These are phyloP conservation scores for Eurytoma adleriae DNA, from an alignment of 2,888 invertebrate species.

Conservation along the genomic window DNA sequence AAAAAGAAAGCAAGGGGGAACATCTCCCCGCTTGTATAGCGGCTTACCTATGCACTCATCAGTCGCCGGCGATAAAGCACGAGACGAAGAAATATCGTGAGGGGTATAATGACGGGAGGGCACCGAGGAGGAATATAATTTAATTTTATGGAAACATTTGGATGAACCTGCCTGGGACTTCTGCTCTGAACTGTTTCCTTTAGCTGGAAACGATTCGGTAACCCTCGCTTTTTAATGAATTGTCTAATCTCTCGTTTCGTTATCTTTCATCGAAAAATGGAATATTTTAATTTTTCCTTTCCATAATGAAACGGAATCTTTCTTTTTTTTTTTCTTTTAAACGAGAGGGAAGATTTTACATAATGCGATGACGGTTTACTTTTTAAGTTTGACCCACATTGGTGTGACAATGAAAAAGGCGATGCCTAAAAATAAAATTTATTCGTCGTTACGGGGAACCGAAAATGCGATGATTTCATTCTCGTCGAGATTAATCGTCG, in stretches of 20 bases:
- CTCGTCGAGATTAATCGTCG: neutral
- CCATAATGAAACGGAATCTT: no score
- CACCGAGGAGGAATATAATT: slow-evolving; percentile 22
- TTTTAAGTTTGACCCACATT: no score
- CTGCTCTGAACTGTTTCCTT: no score
- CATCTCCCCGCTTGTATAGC: slow-evolving; percentile 14
- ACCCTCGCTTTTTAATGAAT: no score
- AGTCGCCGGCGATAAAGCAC: slow-evolving; percentile 38
- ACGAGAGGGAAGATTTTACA: no score
- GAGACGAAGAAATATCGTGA: slow-evolving; percentile 12
- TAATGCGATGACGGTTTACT: no score
- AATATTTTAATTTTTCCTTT: no score
- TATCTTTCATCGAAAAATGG: neutral
- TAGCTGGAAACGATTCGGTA: neutral
- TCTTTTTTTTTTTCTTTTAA: no score
- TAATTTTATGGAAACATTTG: slow-evolving; percentile 44
- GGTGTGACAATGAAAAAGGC: no score
- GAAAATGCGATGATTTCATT: slow-evolving; percentile 21
- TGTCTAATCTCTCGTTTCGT: neutral
- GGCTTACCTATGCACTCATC: slow-evolving; percentile 16
- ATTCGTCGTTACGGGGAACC: slow-evolving; percentile 16
- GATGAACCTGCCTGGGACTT: neutral
- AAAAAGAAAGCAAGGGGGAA: slow-evolving; percentile 10
- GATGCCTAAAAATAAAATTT: slow-evolving; percentile 11
- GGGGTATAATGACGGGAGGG: neutral